Percentiles rank a stretch among this genome's conserved stretches.
Conservation (phyloP, 2,888 invertebrate genomes). For the Diarsia rubi region DNA sequence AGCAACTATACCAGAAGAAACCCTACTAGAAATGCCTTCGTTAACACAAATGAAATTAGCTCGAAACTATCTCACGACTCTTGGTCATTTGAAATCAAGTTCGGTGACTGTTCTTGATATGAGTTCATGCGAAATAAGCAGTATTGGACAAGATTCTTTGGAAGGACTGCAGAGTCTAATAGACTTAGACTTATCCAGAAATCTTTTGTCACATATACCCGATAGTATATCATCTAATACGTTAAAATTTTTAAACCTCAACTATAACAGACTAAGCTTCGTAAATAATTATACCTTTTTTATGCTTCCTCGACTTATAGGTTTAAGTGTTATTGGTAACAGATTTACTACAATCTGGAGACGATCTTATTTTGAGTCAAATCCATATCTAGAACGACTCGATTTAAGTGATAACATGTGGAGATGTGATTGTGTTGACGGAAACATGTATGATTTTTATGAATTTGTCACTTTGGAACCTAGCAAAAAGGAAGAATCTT, state of each 20-base stretch:
- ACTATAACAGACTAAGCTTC: conserved; percentile 91
- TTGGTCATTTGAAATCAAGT: conserved; percentile 90
- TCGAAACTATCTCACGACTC: conserved; percentile 91
- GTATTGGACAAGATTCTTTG: conserved; percentile 90
- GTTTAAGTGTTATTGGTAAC: conserved; percentile 93
- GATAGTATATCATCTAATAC: conserved; percentile 91
- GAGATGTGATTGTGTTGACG: conserved; percentile 93
- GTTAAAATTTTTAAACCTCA: conserved; percentile 91
- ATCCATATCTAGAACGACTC: conserved; percentile 91
- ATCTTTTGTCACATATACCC: conserved; percentile 92
- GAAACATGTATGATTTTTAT: conserved; percentile 91
- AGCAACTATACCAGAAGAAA: conserved; percentile 90
- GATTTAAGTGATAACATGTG: conserved; percentile 94
- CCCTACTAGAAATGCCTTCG: conserved; percentile 91
- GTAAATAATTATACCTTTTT: conserved; percentile 92
- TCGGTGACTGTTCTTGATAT: conserved; percentile 91
- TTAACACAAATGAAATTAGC: conserved; percentile 92
- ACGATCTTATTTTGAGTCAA: conserved; percentile 91
- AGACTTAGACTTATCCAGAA: conserved; percentile 92
- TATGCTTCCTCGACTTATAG: conserved; percentile 91
- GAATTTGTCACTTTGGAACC: conserved; percentile 91
- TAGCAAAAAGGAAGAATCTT: conserved; percentile 87
- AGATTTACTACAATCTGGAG: conserved; percentile 92
- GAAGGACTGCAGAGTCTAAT: conserved; percentile 91
- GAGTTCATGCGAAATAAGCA: conserved; percentile 92